A percentile compares a stretch with the other conserved stretches of the same genome.
Conservation (phyloP, 2,797 vertebrate species). For the Anabacerthia variegaticeps region DNA sequence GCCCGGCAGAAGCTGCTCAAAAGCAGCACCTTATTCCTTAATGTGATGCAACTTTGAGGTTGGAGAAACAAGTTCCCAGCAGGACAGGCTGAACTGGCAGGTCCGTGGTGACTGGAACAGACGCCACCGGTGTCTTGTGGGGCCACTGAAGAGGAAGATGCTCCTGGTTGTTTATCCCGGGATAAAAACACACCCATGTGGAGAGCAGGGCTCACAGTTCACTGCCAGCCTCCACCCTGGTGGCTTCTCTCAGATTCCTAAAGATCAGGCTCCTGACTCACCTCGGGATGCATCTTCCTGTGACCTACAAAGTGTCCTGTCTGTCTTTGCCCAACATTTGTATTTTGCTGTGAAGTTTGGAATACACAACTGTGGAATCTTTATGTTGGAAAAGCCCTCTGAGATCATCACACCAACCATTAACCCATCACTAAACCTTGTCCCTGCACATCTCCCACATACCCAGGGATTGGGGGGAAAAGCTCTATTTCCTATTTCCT, state of each 20-base stretch:
- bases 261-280: neutral
- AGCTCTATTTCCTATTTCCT: neutral
- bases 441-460: neutral
- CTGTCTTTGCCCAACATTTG: rapidly evolving
- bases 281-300: neutral
- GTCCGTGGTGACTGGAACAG: neutral
- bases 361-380: rapidly evolving
- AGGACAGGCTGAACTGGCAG: neutral
- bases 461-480: neutral
- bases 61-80: neutral
- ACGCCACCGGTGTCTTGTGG: neutral
- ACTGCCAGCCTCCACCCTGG: neutral
- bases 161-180: rapidly evolving
- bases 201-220: rapidly evolving
- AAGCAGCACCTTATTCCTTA: rapidly evolving
- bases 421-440: neutral
- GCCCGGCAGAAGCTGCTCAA: neutral
- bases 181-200: rapidly evolving
- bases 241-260: neutral
- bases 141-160: neutral
- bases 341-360: neutral
- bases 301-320: rapidly evolving
- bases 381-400: neutral
- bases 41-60: neutral
- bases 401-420: neutral